Evolutionary conservation across 2,888 invertebrate genomes (phyloP).

Genomic region (Ecliptopera silaceata): DNA sequence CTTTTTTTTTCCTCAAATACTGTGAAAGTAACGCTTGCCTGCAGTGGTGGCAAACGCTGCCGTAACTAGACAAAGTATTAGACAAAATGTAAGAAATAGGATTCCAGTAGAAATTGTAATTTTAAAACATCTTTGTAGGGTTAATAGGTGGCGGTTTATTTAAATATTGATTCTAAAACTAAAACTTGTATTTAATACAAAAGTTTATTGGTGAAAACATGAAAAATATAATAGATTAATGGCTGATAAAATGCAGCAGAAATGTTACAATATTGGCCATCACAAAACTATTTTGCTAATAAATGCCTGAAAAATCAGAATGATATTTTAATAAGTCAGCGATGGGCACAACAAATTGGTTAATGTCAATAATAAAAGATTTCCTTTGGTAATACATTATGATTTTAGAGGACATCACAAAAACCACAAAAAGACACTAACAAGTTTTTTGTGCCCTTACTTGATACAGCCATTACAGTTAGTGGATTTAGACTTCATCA

Average conservation of each 20-base stretch:
- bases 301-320: constrained; percentile 82
- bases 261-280: constrained; percentile 83
- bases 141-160: constrained; percentile 80
- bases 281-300: constrained; percentile 80
- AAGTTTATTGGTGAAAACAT: constrained; percentile 84
- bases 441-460: constrained; percentile 80
- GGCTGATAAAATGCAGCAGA: constrained; percentile 83
- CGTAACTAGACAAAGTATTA: too few species aligned
- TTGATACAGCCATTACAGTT: constrained; percentile 77
- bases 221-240: constrained; percentile 84
- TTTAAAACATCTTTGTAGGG: constrained; percentile 71
- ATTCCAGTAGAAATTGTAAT: constrained; percentile 21
- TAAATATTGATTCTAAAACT: constrained; percentile 82
- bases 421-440: constrained; percentile 76
- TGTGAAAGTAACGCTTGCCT: too few species aligned
- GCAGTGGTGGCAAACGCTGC: too few species aligned
- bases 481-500: constrained; percentile 62
- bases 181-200: constrained; percentile 84
- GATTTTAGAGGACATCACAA: constrained; percentile 69
- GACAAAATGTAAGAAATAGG: background rate
- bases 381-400: constrained; percentile 71
- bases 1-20: too few species aligned
- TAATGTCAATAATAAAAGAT: constrained; percentile 72
- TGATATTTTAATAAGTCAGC: constrained; percentile 64
- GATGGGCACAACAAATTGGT: constrained; percentile 80